Evolutionary conservation across 2,888 invertebrate genomes (phyloP), one percentile per base, ranked within the genome.

Genomic region (Eulithis prunata): DNA sequence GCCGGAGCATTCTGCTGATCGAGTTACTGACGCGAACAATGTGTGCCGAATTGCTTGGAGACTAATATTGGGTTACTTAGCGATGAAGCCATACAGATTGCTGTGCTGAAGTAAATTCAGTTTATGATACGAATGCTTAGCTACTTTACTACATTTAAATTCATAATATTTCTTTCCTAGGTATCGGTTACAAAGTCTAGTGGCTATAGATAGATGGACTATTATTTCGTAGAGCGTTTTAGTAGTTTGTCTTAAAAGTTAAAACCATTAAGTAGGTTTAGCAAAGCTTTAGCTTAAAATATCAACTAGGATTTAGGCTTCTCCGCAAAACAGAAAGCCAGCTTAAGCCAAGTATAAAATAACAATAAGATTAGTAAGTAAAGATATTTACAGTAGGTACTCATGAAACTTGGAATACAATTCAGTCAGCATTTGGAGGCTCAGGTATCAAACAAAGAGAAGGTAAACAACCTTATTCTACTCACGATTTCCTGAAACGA

Each of bases 401-500:
- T 1, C 3, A 53, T 38, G 10, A 38, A 14, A 53, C 14, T 38
- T 53, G 38, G 53, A 57, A 57, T 59, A 54, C 38, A 45, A 66
- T 61, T 46, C 54, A 60, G 56, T 53, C 51, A 49, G 46, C 52
- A 64, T 61, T 65, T 59, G 52, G 28, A 21, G 21, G 21, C 41
- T 63, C 63, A n/a, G 56, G 47, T 63, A 62, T 63, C 62, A 63
- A 60, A 69, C 58, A 70, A 71, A n/a, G n/a, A n/a, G n/a, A n/a
- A 52, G 61, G 63, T 64, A 68, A 68, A 68, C 63, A 64, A 53
- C 51, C 36, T 64, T 69, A 68, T 69, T 70, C 68, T 55, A 46
- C 64, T 62, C 70, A 69, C 66, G 70, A 58, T 65, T 63, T 64
- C 66, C 57, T 52, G 60, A 69, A 67, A 68, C 66, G 66, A 66